Conservation (phyloP, 2,797 vertebrate species). For the Phalanger gymnotis region DNA sequence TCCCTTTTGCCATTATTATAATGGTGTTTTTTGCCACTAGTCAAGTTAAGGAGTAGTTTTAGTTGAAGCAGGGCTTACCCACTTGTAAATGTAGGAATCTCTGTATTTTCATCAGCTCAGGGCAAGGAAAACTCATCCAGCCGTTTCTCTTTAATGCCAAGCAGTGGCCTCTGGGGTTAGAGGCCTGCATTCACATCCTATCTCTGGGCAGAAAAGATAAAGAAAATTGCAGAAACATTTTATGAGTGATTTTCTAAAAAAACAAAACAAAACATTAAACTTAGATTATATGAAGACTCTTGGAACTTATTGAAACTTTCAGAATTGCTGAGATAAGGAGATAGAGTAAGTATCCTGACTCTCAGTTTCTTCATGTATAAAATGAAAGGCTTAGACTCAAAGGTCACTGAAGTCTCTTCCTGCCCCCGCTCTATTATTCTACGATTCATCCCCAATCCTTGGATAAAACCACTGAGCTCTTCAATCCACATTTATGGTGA, state of each 20-base stretch:
- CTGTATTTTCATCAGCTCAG: neutral
- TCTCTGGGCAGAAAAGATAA: neutral
- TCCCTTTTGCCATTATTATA: neutral
- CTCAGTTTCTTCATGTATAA: neutral
- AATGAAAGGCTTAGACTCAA: neutral
- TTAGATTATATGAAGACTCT: neutral
- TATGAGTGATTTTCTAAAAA: neutral
- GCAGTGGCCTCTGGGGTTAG: neutral
- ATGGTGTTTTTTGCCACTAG: neutral
- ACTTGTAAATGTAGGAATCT: neutral
- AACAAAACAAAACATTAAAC: neutral
- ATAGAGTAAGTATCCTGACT: neutral
- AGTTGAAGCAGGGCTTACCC: neutral
- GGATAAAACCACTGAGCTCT: neutral
- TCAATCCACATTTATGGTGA: neutral
- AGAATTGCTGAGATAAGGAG: neutral
- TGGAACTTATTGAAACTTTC: neutral
- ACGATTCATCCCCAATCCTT: neutral
- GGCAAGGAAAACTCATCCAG: neutral
- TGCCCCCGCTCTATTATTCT: neutral
- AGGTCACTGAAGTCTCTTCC: neutral
- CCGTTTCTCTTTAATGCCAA: neutral
- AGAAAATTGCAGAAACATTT: neutral
- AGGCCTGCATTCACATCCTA: neutral
- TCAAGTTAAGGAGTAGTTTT: neutral